Percentiles rank a stretch among this genome's conserved stretches.
Evolutionary conservation across 2,113 vertebrate genomes (phyloP).

Genomic region (Puntigrus tetrazona): DNA sequence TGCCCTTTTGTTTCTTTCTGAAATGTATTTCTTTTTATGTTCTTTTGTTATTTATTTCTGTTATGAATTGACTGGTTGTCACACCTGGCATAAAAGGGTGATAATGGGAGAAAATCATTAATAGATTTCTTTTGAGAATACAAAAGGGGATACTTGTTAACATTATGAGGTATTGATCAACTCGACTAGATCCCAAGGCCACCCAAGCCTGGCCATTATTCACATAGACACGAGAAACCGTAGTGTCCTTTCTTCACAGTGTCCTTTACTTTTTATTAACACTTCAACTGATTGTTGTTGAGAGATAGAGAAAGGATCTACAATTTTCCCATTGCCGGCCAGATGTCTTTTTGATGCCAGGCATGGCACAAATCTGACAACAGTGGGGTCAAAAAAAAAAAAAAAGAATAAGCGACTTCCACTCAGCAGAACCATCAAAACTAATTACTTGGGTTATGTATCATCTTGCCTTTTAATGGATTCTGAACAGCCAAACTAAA

Average conservation of each 20-base stretch:
- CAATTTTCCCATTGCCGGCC: conserved; percentile 42
- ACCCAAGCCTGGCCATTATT: conserved; percentile 72
- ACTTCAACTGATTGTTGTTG: neutral
- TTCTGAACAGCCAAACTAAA: conserved; percentile 60
- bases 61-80: conserved; percentile 49
- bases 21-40: conserved; percentile 1
- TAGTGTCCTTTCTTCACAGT: conserved; percentile 44
- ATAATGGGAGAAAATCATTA: conserved; percentile 69
- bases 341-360: conserved; percentile 64
- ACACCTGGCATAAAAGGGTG: neutral
- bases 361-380: conserved; percentile 63
- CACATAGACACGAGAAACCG: conserved; percentile 62
- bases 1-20: neutral
- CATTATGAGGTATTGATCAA: conserved; percentile 78
- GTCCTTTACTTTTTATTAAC: conserved; percentile 38
- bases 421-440: conserved; percentile 67
- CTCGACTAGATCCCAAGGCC: conserved; percentile 69
- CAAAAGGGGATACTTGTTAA: conserved; percentile 75
- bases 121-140: conserved; percentile 72
- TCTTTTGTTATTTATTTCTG: conserved; percentile 9
- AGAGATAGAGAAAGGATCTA: conserved; percentile 14
- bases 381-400: conserved; percentile 11
- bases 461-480: conserved; percentile 66
- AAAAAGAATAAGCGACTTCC: conserved; percentile 62
- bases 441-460: conserved; percentile 67